Evolutionary conservation across 2,888 invertebrate genomes (phyloP).

Genomic region (Candidula unifasciata): DNA sequence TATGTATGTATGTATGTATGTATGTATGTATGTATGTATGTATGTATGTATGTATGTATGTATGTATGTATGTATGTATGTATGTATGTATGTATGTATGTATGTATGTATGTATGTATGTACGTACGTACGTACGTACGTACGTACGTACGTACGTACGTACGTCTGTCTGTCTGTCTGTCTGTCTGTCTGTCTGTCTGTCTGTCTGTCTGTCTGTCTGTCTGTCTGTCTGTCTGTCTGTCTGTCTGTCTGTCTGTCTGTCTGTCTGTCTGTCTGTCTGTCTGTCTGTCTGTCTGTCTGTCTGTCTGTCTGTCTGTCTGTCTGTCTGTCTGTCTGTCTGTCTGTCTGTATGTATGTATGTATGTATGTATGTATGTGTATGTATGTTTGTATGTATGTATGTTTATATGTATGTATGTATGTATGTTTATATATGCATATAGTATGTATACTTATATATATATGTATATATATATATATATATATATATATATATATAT

Average conservation of each 20-base stretch:
- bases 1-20: slow-evolving; percentile 27
- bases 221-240: slow-evolving; percentile 27
- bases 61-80: slow-evolving; percentile 38
- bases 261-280: slow-evolving; percentile 41
- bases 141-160: background rate
- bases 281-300: slow-evolving; percentile 24
- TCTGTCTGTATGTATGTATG: too few relatives aligned
- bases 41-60: slow-evolving; percentile 13
- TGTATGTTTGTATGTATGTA: too few relatives aligned
- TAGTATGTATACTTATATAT: too few relatives aligned
- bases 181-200: slow-evolving; percentile 29
- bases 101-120: slow-evolving; percentile 28
- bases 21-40: slow-evolving; percentile 2
- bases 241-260: slow-evolving; percentile 26
- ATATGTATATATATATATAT: too few relatives aligned
- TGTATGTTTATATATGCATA: too few relatives aligned
- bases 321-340: slow-evolving; percentile 42
- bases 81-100: slow-evolving; percentile 21
- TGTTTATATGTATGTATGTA: too few relatives aligned
- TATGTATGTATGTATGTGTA: slow-evolving; percentile 18
- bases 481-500: too few relatives aligned
- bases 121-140: background rate
- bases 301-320: slow-evolving; percentile 28
- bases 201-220: slow-evolving; percentile 30
- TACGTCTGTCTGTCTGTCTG: slow-evolving; percentile 1